Percentiles rank a stretch among this genome's conserved stretches.
phyloP scores from a whole-genome alignment of 2,113 vertebrate genomes.

The Pipa parva region DNA sequence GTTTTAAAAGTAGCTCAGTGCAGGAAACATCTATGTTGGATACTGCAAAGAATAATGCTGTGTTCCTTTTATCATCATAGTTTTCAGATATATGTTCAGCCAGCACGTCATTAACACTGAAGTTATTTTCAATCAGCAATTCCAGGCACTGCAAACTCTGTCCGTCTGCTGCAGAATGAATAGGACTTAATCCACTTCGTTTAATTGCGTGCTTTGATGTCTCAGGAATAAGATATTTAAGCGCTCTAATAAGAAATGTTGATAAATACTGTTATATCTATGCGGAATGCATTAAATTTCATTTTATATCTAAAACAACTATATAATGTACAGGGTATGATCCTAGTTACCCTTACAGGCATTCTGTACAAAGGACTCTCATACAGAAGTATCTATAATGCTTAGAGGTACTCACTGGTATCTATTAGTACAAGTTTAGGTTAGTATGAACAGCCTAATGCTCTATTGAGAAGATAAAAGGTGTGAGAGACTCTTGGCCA shows the following conservation, averaged over 20 bases:
- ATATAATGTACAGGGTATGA: too few relatives aligned
- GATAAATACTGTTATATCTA: not conserved
- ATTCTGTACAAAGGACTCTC: too few relatives aligned
- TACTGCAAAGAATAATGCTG: conserved; percentile 71
- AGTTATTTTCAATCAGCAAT: conserved; percentile 68
- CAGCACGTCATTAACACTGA: conserved; percentile 72
- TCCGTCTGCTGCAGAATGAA: conserved; percentile 77
- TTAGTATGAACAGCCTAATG: too few relatives aligned
- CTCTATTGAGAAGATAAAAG: too few relatives aligned
- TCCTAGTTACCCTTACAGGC: too few relatives aligned
- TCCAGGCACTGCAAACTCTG: conserved; percentile 72
- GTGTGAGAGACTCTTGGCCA: too few relatives aligned
- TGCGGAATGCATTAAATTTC: too few relatives aligned
- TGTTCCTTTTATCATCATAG: conserved; percentile 72
- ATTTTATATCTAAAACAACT: too few relatives aligned
- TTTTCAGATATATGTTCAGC: conserved; percentile 68
- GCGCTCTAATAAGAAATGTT: conserved; percentile 55
- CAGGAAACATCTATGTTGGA: conserved; percentile 75
- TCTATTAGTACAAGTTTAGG: too few relatives aligned
- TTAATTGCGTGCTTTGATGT: conserved; percentile 70
- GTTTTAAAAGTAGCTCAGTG: conserved; percentile 66
- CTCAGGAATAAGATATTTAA: conserved; percentile 75
- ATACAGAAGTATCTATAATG: too few relatives aligned
- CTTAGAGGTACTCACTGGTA: too few relatives aligned
- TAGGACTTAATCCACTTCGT: conserved; percentile 69